Base-by-base conservation (phyloP, 2,113 vertebrate genomes). In the Melospiza melodia region DNA sequence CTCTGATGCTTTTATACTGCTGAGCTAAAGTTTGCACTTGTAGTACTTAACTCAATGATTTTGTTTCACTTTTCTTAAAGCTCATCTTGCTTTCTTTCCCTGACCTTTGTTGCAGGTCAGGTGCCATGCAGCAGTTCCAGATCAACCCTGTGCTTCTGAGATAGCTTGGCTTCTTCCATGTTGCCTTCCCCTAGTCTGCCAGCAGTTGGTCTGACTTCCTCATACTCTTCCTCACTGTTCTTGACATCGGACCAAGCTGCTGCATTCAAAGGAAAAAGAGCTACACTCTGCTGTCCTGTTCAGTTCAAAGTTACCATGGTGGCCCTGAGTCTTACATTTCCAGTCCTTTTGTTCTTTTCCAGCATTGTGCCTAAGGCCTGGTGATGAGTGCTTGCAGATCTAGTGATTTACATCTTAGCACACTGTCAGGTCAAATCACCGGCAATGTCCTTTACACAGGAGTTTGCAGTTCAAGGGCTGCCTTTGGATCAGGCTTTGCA, bases 391-490 rank as follows among this genome's bases (percentile, higher is more conserved):
- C 71, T 76, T 0, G 0, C 37, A 82, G 91, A 84, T 41, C 52
- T 39, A 54, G 92, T 33, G 73, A 89, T 95, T 92, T 89, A 89
- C 75, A 51, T 75, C 84, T 87, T 74, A 92, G 65, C 84, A 80
- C 89, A 37, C 77, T 87, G 95, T 94, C 96, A 95, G 91, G 94
- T 92, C 93, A 83, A 83, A 92, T 96, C 94, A 85, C 72, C 48
- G 31, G 73, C 72, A 61, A 55, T 78, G 92, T 94, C 87, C 41
- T 96, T 85, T 82, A 49, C 87, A 84, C 3, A 4, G 89, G 80
- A 92, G 35, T 41, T 14, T 77, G 52, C 68, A 43, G 90, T 92
- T 94, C 87, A 94, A 95, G 94, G 74, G 44, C 57, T 84, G 61
- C 37, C 89, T 82, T 91, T 65, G 68, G 46, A 94, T 92, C 81